phyloP scores from a whole-genome alignment of 2,113 vertebrate genomes.

The Patagioenas fasciata region DNA sequence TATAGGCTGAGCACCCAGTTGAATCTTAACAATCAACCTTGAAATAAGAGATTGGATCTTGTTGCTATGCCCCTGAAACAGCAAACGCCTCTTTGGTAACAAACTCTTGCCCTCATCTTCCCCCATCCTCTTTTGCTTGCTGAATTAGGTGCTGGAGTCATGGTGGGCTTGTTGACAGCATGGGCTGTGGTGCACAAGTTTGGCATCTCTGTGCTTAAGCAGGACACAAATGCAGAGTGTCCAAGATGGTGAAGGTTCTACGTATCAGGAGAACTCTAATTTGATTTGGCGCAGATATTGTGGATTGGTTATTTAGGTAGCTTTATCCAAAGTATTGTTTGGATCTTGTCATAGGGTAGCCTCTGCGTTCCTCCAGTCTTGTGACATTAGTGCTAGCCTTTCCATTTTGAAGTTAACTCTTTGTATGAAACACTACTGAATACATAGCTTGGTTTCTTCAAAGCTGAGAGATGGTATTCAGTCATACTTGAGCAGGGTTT shows the following conservation, averaged over 20 bases:
- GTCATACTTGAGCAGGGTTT: not conserved
- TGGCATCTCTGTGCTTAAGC: not conserved
- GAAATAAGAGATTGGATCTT: not conserved
- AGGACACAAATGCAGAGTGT: rapidly evolving
- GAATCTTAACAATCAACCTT: not conserved
- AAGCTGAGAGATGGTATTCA: not conserved
- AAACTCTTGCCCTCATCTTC: not conserved
- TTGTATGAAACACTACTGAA: not conserved
- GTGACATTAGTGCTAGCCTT: not conserved
- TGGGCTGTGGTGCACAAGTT: not conserved
- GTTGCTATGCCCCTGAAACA: not conserved
- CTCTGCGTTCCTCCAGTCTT: not conserved
- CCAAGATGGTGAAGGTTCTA: not conserved
- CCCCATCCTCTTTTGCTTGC: not conserved
- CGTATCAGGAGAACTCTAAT: not conserved
- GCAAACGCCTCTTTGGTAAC: not conserved
- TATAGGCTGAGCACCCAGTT: not conserved
- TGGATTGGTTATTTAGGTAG: not conserved
- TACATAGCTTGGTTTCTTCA: not conserved
- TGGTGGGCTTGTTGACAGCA: not conserved
- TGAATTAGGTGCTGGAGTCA: not conserved
- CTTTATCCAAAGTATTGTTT: not conserved
- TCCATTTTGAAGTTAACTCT: not conserved
- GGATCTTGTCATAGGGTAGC: not conserved
- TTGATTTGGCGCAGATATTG: not conserved